These are phyloP conservation scores for Hemiprocne comata DNA, from an alignment of 2,113 vertebrate species.

Conservation along the genomic window DNA sequence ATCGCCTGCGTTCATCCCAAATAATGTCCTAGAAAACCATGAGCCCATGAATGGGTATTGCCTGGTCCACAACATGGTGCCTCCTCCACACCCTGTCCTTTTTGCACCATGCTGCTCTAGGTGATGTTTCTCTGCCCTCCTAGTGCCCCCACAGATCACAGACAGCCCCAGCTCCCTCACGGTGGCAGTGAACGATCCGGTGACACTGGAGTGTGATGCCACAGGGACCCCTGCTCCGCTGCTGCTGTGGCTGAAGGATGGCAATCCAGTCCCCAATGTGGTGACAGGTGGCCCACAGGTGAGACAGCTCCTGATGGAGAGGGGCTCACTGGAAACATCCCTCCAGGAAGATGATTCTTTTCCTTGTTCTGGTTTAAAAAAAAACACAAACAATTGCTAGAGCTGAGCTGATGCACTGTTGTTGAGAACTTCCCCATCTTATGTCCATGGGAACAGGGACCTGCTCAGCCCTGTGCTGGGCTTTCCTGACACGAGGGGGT, in stretches of 20 bases:
- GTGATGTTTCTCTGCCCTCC: neutral
- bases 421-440: neutral
- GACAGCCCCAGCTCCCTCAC: conserved; percentile 69
- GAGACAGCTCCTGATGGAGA: neutral
- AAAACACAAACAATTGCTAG: neutral
- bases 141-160: conserved; percentile 83
- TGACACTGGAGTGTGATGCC: conserved; percentile 81
- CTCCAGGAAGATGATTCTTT: neutral
- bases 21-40: neutral
- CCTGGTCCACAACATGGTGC: accelerated
- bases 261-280: conserved; percentile 77
- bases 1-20: neutral
- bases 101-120: neutral
- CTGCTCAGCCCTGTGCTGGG: neutral
- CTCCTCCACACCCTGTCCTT: neutral
- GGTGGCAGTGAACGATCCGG: conserved; percentile 74
- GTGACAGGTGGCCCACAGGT: conserved; percentile 75
- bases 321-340: accelerated
- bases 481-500: neutral
- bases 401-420: neutral
- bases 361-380: neutral
- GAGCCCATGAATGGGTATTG: neutral
- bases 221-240: conserved; percentile 80
- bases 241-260: conserved; percentile 89
- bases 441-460: neutral